Evolutionary conservation across 2,113 vertebrate species (phyloP).

Genomic region (Tautogolabrus adspersus): DNA sequence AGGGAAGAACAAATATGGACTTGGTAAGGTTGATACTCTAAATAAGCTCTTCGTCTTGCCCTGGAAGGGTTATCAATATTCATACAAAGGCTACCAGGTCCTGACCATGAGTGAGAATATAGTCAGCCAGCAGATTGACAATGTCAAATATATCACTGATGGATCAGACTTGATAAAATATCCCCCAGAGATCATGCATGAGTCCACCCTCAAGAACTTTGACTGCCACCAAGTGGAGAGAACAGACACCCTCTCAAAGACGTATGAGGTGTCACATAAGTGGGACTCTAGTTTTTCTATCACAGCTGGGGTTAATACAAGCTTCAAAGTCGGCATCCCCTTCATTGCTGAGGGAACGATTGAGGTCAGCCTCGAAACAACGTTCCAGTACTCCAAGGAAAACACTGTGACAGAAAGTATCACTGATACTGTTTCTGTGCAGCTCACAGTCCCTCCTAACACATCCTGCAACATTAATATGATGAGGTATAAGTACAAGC

Average conservation of each 20-base stretch:
- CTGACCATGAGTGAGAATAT: conserved; percentile 7
- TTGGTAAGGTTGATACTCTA: conserved; percentile 8
- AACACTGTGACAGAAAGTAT: neutral
- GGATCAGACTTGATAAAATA: neutral
- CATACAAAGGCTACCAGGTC: neutral
- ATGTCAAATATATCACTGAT: neutral
- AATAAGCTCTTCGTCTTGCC: neutral
- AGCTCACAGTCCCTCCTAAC: conserved; percentile 2
- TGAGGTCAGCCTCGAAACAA: neutral
- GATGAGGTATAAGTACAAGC: neutral
- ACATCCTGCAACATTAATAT: neutral
- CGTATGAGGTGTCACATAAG: neutral
- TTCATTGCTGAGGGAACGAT: rapidly evolving
- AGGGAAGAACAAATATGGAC: conserved; percentile 3
- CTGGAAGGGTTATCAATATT: neutral
- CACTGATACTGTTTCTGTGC: neutral
- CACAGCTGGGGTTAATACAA: neutral
- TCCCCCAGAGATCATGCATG: neutral
- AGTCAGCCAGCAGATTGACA: conserved; percentile 2
- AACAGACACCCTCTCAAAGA: neutral
- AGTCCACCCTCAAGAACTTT: neutral
- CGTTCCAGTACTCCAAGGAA: rapidly evolving
- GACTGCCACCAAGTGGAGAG: neutral
- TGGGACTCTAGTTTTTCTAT: neutral
- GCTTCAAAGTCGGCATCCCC: neutral